Percentiles rank a stretch among this genome's conserved stretches.
Conservation (phyloP, 1,140 invertebrate genomes). For the Epicauta chinensis region DNA sequence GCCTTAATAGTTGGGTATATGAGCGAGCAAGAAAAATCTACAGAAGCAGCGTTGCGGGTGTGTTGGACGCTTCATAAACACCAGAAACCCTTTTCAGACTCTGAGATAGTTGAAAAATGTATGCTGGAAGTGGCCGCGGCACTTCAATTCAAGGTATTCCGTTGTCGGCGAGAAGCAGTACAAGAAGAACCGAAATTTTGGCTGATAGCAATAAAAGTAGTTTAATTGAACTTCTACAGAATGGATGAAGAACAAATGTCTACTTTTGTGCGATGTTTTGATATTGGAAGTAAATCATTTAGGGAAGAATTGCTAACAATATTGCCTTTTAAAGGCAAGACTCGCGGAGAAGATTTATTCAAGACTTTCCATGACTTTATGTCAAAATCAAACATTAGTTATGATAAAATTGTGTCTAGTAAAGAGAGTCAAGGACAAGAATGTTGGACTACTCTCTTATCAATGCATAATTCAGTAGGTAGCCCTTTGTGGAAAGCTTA, state of each 20-base stretch:
- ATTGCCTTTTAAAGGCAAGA: conserved; percentile 12
- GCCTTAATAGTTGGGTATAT: conserved; percentile 7
- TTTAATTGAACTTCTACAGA: conserved; percentile 4
- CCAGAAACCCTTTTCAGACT: conserved; percentile 17
- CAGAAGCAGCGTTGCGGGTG: conserved; percentile 14
- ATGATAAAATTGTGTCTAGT: not conserved
- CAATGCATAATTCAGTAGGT: conserved; percentile 8
- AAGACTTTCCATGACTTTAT: no score
- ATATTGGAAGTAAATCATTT: conserved; percentile 12
- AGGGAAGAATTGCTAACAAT: conserved; percentile 14
- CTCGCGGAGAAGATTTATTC: not conserved
- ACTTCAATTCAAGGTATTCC: not conserved
- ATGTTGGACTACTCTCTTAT: conserved; percentile 5
- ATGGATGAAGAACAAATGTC: conserved; percentile 9
- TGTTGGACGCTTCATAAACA: conserved; percentile 17
- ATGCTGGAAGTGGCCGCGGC: conserved; percentile 14
- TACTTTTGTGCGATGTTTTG: conserved; percentile 10
- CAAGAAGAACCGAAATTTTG: conserved; percentile 18
- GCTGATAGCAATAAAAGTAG: conserved; percentile 10
- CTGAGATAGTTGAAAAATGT: conserved; percentile 12
- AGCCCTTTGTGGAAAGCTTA: conserved; percentile 14
- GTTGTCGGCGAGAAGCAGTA: conserved; percentile 16
- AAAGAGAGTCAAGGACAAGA: conserved; percentile 7
- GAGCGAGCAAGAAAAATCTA: conserved; percentile 12
- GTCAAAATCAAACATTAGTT: not conserved